These are phyloP conservation scores for Lymantria monacha DNA, from an alignment of 2,888 invertebrate species.

Conservation along the genomic window DNA sequence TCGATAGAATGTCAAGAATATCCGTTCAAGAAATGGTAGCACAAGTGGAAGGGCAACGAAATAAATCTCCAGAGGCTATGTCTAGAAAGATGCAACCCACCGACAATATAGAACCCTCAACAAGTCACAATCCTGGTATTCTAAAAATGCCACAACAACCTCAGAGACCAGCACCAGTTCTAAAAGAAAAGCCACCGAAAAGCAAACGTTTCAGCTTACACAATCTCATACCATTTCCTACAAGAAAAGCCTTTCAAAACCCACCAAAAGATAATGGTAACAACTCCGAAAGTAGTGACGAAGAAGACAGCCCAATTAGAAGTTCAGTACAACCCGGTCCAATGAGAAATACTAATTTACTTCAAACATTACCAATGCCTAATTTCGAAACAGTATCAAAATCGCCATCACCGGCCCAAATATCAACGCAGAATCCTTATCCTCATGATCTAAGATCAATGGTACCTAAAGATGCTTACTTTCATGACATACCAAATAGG, in stretches of 20 bases:
- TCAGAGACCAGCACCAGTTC: constrained; percentile 68
- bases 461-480: constrained; percentile 84
- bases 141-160: constrained; percentile 75
- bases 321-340: constrained; percentile 75
- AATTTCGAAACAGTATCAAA: constrained; percentile 82
- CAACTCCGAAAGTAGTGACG: constrained; percentile 83
- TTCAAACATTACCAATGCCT: constrained; percentile 77
- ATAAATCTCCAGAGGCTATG: constrained; percentile 64
- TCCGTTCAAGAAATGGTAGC: constrained; percentile 85
- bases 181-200: constrained; percentile 75
- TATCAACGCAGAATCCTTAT: constrained; percentile 33
- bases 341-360: constrained; percentile 78
- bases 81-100: constrained; percentile 54
- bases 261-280: constrained; percentile 75
- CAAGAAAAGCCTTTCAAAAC: constrained; percentile 73
- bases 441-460: constrained; percentile 57
- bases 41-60: constrained; percentile 79
- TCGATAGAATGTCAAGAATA: constrained; percentile 67
- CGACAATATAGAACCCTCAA: constrained; percentile 48
- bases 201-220: constrained; percentile 76
- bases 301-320: constrained; percentile 76
- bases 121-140: constrained; percentile 51
- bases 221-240: constrained; percentile 77
- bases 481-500: constrained; percentile 82
- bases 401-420: constrained; percentile 65